phyloP scores from a whole-genome alignment of 23 tunicate genomes.

The Phallusia fumigata region DNA sequence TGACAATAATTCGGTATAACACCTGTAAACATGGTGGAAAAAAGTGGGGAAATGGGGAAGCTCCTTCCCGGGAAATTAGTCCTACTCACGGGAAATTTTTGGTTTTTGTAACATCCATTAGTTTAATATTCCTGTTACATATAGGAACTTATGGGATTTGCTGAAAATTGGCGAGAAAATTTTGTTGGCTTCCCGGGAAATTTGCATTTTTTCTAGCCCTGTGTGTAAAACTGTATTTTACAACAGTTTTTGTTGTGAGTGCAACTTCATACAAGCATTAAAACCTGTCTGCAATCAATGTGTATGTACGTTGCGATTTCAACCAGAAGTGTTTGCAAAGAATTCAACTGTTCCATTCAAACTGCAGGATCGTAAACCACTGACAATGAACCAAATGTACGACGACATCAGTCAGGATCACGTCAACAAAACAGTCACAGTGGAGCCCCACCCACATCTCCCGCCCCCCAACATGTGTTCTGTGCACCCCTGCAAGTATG shows the following conservation, averaged over 20 bases:
- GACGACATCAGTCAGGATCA: constrained; percentile 98
- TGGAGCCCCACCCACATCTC: constrained; percentile 90
- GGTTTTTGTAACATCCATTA: too few relatives aligned
- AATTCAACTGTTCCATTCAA: background rate
- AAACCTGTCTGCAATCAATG: background rate
- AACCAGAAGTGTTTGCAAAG: background rate
- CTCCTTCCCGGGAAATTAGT: too few relatives aligned
- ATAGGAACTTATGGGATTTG: too few relatives aligned
- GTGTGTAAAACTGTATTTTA: background rate
- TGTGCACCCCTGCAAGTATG: constrained; percentile 95
- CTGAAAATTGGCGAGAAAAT: too few relatives aligned
- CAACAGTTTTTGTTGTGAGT: background rate
- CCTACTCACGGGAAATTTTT: too few relatives aligned
- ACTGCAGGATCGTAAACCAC: constrained; percentile 67
- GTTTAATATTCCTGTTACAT: too few relatives aligned
- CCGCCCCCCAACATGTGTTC: constrained; percentile 97
- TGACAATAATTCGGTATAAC: too few relatives aligned
- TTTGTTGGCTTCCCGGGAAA: too few relatives aligned
- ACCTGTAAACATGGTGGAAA: background rate
- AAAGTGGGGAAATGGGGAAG: too few relatives aligned
- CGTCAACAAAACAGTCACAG: constrained; percentile 95
- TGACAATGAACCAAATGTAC: constrained; percentile 77
- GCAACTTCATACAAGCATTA: background rate
- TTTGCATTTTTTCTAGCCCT: too few relatives aligned
- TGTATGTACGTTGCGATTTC: too few relatives aligned